Evolutionary conservation across 2,113 vertebrate genomes (phyloP), one percentile per base, ranked within the genome.

Genomic region (Protobothrops mucrosquamatus): DNA sequence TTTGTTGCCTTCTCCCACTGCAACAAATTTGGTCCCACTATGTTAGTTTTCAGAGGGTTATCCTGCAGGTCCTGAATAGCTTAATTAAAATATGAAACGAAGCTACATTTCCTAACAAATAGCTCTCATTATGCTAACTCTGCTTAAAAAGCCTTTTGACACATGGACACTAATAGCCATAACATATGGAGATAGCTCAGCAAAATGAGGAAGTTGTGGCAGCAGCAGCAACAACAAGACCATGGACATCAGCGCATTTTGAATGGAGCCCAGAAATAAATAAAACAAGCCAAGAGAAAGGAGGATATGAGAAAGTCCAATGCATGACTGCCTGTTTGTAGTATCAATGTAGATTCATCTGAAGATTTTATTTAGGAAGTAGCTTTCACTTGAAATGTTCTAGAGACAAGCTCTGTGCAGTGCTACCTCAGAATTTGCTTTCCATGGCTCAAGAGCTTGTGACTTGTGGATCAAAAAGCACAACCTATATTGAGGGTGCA

Each of bases 111-210:
- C 93, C 61, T 92, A 94, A 95, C 92, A 43, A 95, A 96, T 92
- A 89, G 94, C 59, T 87, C 1, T 96, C 94, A 92, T 96, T 95
- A 96, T 95, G 94, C 12, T 87, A 94, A 61, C 92, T 54, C 89
- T 51, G 95, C 95, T 95, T 91, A 34, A 91, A 86, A 93, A 87
- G 69, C 92, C 87, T 20, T 0, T 48, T 93, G 96, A 91, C 89
- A 39, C 94, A 0, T 0, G 85, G 54, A 55, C 87, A 2, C 69
- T 92, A 14, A 7, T 0, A 86, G 93, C 69, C 0, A 1, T 23
- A 92, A 91, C 94, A 93, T 87, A 90, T 92, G 95, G 94, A 93
- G 90, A 74, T 0, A 43, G 39, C 88, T 95, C 94, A 94, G 96
- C 96, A 94, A 3, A 93, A 94, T 23, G 85, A 51, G 26, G 23